Conservation (phyloP, 2,113 vertebrate genomes). For the Tonatia bakeri region DNA sequence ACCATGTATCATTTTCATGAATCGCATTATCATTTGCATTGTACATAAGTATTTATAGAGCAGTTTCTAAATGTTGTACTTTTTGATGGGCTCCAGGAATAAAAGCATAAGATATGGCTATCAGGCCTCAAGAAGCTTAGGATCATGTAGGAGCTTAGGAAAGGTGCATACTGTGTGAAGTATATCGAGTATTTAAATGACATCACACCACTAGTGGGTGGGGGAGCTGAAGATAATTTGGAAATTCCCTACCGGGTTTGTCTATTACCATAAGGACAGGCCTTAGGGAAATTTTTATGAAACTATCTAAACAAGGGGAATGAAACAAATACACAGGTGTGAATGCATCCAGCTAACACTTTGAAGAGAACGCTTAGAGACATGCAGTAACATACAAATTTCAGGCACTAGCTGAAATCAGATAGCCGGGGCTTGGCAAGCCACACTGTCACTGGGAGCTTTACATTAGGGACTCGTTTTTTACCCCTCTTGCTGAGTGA, state of each 20-base stretch:
- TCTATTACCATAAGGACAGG: neutral
- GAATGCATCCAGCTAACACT: neutral
- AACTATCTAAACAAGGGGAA: neutral
- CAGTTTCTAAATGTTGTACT: neutral
- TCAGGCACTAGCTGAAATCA: neutral
- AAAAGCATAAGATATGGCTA: neutral
- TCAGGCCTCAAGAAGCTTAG: neutral
- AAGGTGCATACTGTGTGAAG: fast-evolving
- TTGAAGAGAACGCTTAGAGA: neutral
- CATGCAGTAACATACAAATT: neutral
- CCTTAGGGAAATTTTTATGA: neutral
- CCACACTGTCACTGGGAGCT: neutral
- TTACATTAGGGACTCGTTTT: neutral
- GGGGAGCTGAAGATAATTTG: neutral
- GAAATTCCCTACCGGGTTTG: neutral
- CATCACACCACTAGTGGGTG: neutral
- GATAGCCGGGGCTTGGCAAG: neutral
- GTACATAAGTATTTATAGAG: neutral
- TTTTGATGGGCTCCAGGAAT: neutral
- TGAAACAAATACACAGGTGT: neutral
- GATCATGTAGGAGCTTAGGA: neutral
- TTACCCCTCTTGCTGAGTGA: neutral
- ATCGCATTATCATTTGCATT: neutral
- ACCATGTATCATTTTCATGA: neutral
- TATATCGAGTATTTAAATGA: neutral